Evolutionary conservation across 2,797 vertebrate species (phyloP), one percentile per base, ranked within the genome.

Genomic region (Otolemur crassicaudatus): DNA sequence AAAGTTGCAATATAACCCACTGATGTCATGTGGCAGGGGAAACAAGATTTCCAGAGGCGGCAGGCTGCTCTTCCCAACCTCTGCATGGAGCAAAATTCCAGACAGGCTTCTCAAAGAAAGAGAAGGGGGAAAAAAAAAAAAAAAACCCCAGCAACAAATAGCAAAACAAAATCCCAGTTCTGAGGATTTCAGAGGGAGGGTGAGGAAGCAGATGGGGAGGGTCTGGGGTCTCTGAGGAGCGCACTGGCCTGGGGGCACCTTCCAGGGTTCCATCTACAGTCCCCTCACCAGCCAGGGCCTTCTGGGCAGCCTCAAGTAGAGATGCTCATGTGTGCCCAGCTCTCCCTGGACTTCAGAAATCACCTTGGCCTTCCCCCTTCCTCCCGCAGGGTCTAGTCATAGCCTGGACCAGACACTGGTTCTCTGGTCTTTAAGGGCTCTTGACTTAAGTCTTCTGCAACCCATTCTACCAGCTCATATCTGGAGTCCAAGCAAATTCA

Each of bases 1-100:
- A 98, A 98, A 98, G 97, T 85, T 94, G 97, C 97, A 87, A 92
- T 96, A 95, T 95, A 89, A 94, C 95, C 95, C 95, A 72, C 90
- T 88, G 97, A 97, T 96, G 97, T 92, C 96, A 93, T 65, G 86
- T 92, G 79, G 96, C 90, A 75, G 67, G 94, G 94, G 95, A 96
- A 94, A 91, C 96, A 86, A 49, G 77, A 77, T 85, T 94, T 85
- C 84, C 95, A 89, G 94, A 97, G 80, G 95, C 90, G 56, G 76
- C 31, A 0, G 0, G 4, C 37, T 73, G 85, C 60, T 81, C 88
- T 91, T 92, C 86, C 90, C 91, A 92, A 79, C 89, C 97, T 96
- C 92, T 0, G 2, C 0, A 0, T 56, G 67, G 56, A 95, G 79
- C 73, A 73, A 61, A 94, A 91, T 70, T 82, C 75, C 63, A 95